Percentiles rank a stretch among this genome's conserved stretches.
Evolutionary conservation across 2,797 vertebrate species (phyloP).

Genomic region (Enteromius trimaculatus): DNA sequence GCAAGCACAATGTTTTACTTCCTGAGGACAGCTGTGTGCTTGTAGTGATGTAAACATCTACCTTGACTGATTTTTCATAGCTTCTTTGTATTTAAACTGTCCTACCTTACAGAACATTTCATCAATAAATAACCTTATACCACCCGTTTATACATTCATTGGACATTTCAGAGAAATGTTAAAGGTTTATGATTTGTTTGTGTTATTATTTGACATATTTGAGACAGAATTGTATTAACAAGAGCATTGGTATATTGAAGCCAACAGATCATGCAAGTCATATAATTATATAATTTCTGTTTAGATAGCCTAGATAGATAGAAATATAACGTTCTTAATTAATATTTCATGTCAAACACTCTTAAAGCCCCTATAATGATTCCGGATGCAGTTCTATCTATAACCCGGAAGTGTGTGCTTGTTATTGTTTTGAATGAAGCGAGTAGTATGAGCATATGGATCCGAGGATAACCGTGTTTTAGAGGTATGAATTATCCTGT

Average conservation of each 20-base stretch:
- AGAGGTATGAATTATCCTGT: slow-evolving; percentile 29
- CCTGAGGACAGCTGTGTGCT: background rate
- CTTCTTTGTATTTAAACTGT: background rate
- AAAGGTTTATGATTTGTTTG: background rate
- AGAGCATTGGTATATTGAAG: background rate
- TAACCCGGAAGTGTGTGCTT: slow-evolving; percentile 67
- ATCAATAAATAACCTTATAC: background rate
- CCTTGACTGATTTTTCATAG: background rate
- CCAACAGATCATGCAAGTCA: background rate
- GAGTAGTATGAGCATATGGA: slow-evolving; percentile 60
- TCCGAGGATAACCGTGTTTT: slow-evolving; percentile 9
- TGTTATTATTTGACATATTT: background rate
- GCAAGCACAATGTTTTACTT: background rate
- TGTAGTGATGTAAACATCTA: background rate
- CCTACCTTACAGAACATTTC: background rate
- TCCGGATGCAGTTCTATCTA: slow-evolving; percentile 46
- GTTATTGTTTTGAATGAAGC: slow-evolving; percentile 73
- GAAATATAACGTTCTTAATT: background rate
- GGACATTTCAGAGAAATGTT: background rate
- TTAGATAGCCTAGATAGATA: background rate
- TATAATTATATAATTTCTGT: background rate
- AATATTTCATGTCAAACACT: background rate
- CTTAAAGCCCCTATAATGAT: background rate
- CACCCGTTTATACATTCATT: background rate
- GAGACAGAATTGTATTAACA: background rate